A percentile compares a stretch with the other conserved stretches of the same genome.
phyloP scores from a whole-genome alignment of 2,797 vertebrate species.

The Hydrolagus colliei region DNA sequence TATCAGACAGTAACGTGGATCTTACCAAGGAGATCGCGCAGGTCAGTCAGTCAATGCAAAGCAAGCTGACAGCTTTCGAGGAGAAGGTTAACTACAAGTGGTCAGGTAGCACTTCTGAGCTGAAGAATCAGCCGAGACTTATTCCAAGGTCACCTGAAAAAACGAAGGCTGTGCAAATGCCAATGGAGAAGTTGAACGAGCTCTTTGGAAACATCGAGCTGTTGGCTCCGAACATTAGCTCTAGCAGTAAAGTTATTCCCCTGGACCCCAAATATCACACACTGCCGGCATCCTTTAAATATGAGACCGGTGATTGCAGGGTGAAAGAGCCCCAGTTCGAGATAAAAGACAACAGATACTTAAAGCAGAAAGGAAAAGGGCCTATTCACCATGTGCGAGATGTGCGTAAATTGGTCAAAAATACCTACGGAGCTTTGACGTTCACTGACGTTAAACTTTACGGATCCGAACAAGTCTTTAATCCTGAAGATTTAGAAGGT shows the following conservation, averaged over 20 bases:
- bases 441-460: conserved; percentile 50
- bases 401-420: conserved; percentile 81
- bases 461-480: conserved; percentile 35
- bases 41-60: neutral
- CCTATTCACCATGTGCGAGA: conserved; percentile 75
- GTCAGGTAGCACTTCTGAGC: neutral
- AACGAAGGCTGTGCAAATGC: conserved; percentile 46
- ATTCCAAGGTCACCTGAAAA: conserved; percentile 57
- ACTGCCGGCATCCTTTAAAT: conserved; percentile 36
- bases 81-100: neutral
- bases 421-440: conserved; percentile 57
- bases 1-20: neutral
- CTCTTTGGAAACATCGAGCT: conserved; percentile 45
- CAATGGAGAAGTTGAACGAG: conserved; percentile 54
- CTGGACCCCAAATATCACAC: conserved; percentile 32
- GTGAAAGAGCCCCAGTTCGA: conserved; percentile 3
- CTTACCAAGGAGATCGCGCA: neutral
- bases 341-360: conserved; percentile 40
- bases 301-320: conserved; percentile 29
- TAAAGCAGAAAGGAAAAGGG: conserved; percentile 48
- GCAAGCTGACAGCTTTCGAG: neutral
- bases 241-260: conserved; percentile 35
- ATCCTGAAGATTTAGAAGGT: conserved; percentile 41
- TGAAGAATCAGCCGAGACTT: conserved; percentile 38
- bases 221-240: conserved; percentile 51